Percentiles rank a stretch among this genome's conserved stretches.
Conservation (phyloP, 2,113 vertebrate genomes). For the Glaucidium brasilianum region DNA sequence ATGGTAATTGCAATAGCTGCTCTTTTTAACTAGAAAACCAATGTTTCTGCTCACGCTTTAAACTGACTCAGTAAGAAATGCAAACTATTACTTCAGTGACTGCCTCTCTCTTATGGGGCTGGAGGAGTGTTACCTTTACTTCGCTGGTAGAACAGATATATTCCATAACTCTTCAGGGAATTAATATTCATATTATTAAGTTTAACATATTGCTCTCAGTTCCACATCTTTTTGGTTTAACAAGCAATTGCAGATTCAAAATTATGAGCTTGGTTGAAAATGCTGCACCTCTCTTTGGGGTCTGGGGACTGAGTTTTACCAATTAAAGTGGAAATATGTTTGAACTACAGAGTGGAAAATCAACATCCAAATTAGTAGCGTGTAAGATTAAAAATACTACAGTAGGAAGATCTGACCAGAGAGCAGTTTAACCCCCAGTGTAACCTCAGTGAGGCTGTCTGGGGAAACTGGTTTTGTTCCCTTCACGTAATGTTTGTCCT, state of each 20-base stretch:
- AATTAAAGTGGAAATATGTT: slow-evolving; percentile 52
- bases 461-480: not conserved
- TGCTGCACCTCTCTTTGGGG: slow-evolving; percentile 21
- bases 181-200: slow-evolving; percentile 51
- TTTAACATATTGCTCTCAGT: slow-evolving; percentile 18
- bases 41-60: not conserved
- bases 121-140: slow-evolving; percentile 12
- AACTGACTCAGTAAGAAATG: not conserved
- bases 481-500: not conserved
- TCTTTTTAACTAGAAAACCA: not conserved
- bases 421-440: not conserved
- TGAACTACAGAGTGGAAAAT: not conserved
- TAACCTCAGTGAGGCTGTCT: not conserved
- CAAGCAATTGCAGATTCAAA: slow-evolving; percentile 24
- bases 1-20: not conserved
- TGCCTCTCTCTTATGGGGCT: not conserved
- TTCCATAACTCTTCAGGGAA: slow-evolving; percentile 28
- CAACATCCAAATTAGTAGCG: not conserved
- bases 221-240: slow-evolving; percentile 42
- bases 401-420: not conserved
- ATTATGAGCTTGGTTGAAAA: slow-evolving; percentile 50
- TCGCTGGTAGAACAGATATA: not conserved
- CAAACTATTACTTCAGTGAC: not conserved
- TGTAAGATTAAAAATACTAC: not conserved
- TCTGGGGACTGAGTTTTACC: slow-evolving; percentile 41